Evolutionary conservation across 2,797 vertebrate species (phyloP).

Genomic region (Lemur catta): DNA sequence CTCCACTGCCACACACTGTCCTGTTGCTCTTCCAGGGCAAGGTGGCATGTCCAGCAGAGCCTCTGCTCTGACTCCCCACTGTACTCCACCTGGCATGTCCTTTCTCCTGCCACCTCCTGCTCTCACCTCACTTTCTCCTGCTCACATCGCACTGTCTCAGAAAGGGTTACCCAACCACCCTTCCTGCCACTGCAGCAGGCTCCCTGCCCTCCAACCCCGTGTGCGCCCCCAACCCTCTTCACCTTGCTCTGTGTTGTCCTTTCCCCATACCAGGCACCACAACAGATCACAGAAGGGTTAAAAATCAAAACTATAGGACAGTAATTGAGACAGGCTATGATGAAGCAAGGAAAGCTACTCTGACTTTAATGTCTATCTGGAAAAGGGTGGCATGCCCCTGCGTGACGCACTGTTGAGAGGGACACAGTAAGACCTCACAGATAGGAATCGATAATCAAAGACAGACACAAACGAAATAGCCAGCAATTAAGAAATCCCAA

Average conservation of each 20-base stretch:
- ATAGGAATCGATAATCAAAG: not conserved
- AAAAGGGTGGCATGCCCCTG: not conserved
- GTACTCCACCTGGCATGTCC: not conserved
- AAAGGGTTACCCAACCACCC: not conserved
- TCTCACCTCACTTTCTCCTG: not conserved
- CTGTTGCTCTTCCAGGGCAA: not conserved
- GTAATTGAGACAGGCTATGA: not conserved
- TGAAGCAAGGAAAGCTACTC: not conserved
- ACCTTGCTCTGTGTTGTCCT: not conserved
- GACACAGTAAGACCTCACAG: not conserved
- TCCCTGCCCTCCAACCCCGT: not conserved
- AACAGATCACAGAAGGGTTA: not conserved
- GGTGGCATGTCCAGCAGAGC: accelerated
- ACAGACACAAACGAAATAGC: not conserved
- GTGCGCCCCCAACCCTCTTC: too few species aligned
- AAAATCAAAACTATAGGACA: not conserved
- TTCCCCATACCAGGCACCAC: not conserved
- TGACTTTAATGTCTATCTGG: not conserved
- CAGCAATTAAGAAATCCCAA: not conserved
- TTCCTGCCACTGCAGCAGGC: not conserved
- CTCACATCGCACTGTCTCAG: not conserved
- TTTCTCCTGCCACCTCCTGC: not conserved
- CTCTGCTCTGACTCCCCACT: not conserved
- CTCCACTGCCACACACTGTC: accelerated
- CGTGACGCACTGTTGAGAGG: not conserved